Base-by-base conservation (phyloP, 2,888 invertebrate genomes). In the Resseliella maxima region DNA sequence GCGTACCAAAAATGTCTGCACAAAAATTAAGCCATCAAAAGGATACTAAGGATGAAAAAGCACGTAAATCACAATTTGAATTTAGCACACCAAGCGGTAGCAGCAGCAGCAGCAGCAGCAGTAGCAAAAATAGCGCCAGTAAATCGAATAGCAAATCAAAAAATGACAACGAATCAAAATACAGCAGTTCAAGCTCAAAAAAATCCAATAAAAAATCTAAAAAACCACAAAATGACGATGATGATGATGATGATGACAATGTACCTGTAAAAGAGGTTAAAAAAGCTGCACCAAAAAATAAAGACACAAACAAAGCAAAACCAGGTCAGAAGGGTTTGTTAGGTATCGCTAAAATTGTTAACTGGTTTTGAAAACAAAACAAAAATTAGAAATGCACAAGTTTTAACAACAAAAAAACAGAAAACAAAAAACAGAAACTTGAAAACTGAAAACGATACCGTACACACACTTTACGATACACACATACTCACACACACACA, bases 1-100 rank as follows among this genome's bases (percentile, higher is more conserved):
- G 95, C 93, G 94, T 95, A 92, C 95, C 95, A 92, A 96, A 95
- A 93, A 94, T 94, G 92, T 94, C 93, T 89, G 91, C 91, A 87
- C 91, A 90, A 88, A 90, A 90, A 87, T 90, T 91, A 87, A 91
- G 90, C 88, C 90, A 91, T 88, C 89, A 89, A 87, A 87, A 87
- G 86, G 87, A 87, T 46, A 5, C 59, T 2, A n/a, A n/a, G n/a
- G 87, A 88, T 83, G 89, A 89, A 72, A 89, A 89, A 87, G 87
- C 85, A n/a, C 83, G 38, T n/a, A 35, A 35, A 27, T 88, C 88
- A 86, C 88, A 88, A 86, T 89, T 89, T 87, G 88, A 89, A 88
- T 89, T 89, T 86, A 86, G 87, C 85, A 35, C 81, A 18, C 1
- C 46, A 50, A 86, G 64, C 31, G 10, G 24, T 36, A 38, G 24